phyloP scores from a whole-genome alignment of 2,113 vertebrate species.

The Helogale parvula region DNA sequence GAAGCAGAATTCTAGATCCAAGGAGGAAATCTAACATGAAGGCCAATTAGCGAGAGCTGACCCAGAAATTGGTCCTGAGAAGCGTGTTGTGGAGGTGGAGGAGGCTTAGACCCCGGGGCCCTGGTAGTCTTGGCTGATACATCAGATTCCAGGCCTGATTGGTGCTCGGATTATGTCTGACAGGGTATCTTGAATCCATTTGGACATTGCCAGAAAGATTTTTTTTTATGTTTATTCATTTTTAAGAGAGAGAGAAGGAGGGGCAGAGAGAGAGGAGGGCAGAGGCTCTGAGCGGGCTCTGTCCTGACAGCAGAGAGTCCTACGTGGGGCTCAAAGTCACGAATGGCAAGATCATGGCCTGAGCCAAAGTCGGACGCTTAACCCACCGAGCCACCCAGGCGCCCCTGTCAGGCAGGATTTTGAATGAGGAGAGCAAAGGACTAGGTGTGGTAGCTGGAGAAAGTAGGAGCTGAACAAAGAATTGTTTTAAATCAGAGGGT shows the following conservation, averaged over 20 bases:
- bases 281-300: too few species aligned
- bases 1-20: background rate
- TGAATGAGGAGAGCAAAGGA: background rate
- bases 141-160: background rate
- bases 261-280: too few species aligned
- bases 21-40: background rate
- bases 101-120: background rate
- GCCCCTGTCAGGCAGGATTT: background rate
- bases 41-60: background rate
- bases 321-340: too few species aligned
- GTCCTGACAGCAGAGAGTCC: too few species aligned
- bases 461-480: background rate
- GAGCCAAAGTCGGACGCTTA: too few species aligned
- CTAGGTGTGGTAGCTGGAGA: background rate
- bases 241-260: too few species aligned
- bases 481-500: constrained; percentile 4
- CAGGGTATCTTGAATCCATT: background rate
- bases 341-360: too few species aligned
- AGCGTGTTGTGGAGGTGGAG: rapidly evolving
- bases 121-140: background rate
- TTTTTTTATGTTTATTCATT: too few species aligned
- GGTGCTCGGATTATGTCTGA: background rate
- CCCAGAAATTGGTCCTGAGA: background rate
- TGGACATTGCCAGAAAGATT: background rate
- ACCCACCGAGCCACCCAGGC: too few species aligned